Base-by-base conservation (phyloP, 2,113 vertebrate species). In the Syngnathoides biaculeatus region DNA sequence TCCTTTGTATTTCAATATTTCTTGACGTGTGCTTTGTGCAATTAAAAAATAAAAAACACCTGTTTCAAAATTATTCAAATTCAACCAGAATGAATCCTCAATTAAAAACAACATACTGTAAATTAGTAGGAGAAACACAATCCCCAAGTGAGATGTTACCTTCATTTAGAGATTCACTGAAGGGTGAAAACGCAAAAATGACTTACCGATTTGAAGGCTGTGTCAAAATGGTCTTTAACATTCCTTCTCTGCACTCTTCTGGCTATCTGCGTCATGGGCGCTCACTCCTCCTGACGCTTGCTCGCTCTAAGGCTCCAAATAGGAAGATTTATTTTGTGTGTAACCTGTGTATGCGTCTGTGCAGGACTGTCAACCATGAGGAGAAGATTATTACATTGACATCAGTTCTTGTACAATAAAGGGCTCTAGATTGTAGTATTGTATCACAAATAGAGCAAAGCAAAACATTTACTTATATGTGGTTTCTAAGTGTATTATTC, bases 141-240 rank as follows among this genome's bases (percentile, higher is more conserved):
- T 14, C 9, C 26, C 15, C 24, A 27, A 8, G 55, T 30, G 14
- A 12, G 13, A 27, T 57, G 27, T 17, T 3, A 15, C 22, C 7
- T 8, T 17, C 55, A 30, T 35, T 19, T 15, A 17, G 7, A 8
- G 26, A 56, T 2, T 56, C 14, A 27, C 19, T n/a, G 20, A 5
- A 39, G 20, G 9, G 9, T 12, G 57, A 59, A 20, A 59, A 70
- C 11, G n/a, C 5, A 26, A 0, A 2, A 0, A 0, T 39, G 22
- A 60, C 81, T 86, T 72, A 82, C 84, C 84, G 35, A 4, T 24
- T 22, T 52, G 48, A 52, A 52, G n/a, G 19, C 52, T 26, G n/a
- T 12, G 52, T 55, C 5, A 5, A 55, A 55, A 55, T 55, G 52
- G 12, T 24, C 10, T n/a, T n/a, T n/a, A n/a, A n/a, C n/a, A n/a